phyloP scores from a whole-genome alignment of 2,888 invertebrate species.

The Calameuta filiformis region DNA sequence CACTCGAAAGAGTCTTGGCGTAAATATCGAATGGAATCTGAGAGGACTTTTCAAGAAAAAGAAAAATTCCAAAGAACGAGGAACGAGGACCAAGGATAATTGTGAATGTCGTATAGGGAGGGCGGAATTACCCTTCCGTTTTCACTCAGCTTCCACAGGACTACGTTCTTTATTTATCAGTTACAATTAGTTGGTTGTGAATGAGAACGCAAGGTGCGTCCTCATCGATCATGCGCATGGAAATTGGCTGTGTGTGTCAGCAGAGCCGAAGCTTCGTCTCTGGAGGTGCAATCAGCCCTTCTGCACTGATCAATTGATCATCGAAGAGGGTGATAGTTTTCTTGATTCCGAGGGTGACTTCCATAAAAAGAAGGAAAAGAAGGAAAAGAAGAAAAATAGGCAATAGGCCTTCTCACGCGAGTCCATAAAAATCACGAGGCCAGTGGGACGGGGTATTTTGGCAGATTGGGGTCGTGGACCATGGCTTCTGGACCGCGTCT shows the following conservation, averaged over 20 bases:
- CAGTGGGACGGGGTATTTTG: slow-evolving; percentile 22
- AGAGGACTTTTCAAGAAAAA: background rate
- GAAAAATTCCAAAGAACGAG: background rate
- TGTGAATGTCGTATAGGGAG: too few species aligned
- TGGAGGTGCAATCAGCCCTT: background rate
- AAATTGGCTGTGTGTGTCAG: too few species aligned
- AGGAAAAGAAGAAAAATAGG: slow-evolving; percentile 36
- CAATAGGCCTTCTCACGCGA: slow-evolving; percentile 41
- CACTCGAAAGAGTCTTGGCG: background rate
- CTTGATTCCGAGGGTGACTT: background rate
- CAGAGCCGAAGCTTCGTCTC: too few species aligned
- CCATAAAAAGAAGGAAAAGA: slow-evolving; percentile 20
- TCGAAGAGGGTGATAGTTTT: background rate
- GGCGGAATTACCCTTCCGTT: too few species aligned
- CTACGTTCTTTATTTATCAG: too few species aligned
- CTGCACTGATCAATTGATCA: background rate
- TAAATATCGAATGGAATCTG: background rate
- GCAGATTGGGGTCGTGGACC: slow-evolving; percentile 44
- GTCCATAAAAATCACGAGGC: slow-evolving; percentile 52
- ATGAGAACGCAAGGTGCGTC: background rate
- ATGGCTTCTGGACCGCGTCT: slow-evolving; percentile 48
- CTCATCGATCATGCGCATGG: too few species aligned
- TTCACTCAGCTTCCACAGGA: too few species aligned
- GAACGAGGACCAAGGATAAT: too few species aligned
- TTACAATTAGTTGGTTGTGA: background rate